Evolutionary conservation across 2,888 invertebrate species (phyloP), one percentile per base, ranked within the genome.

Genomic region (Scaptomyza reducta): DNA sequence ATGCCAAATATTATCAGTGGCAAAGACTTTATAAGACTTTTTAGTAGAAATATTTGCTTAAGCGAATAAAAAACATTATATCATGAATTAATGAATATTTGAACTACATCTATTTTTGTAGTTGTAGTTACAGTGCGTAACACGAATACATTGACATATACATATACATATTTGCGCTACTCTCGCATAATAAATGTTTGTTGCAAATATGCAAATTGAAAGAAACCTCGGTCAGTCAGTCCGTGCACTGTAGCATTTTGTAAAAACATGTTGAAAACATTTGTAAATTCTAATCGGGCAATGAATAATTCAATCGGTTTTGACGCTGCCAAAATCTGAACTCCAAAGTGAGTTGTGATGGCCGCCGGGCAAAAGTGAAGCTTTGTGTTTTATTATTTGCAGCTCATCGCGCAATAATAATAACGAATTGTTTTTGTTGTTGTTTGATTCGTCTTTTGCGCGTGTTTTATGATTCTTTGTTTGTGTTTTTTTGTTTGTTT

Each of bases 361-460:
- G 41, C 70, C 67, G 53, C 59, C 49, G 66, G 73, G 54, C 59
- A 70, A 69, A 69, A 59, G 55, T 51, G 27, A 46, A 59, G 58
- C 56, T 72, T 87, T 68, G 47, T 70, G 79, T 69, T 82, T 79
- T 71, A 80, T 83, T 84, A 71, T 83, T 77, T 79, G 70, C 47
- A 66, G 67, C 61, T 67, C 56, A 62, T 64, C 47, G 60, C 59
- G 38, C 62, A 77, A 70, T 60, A 81, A 74, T 49, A 80, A 65
- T 60, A 74, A 71, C 70, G 58, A 74, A 75, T 78, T 75, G 68
- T 67, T 40, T 16, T 16, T 75, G 72, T 66, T 65, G 45, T 33
- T 50, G n/a, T 7, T 25, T 14, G 35, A 29, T 50, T 54, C 13
- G 45, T 69, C 60, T 70, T 57, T 40, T 41, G 45, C 60, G 68